Base-by-base conservation (phyloP, 2,888 invertebrate genomes). In the Coenonympha arcania region DNA sequence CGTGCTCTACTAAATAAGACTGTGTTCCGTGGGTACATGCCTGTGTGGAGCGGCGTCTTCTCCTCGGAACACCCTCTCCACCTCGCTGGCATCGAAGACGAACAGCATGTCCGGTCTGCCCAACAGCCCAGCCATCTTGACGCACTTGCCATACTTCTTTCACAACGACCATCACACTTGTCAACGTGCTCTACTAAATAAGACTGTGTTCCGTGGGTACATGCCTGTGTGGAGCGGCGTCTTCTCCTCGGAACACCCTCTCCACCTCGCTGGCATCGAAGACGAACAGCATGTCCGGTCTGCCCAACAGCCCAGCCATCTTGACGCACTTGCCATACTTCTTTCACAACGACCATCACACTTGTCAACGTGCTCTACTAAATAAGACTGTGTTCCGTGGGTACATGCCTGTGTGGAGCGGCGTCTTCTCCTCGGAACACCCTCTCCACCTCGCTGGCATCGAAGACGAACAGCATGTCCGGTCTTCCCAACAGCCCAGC, bases 41-140 rank as follows among this genome's bases (percentile, higher is more conserved):
- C 87, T 77, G 57, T 90, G 89, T 0, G 92, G 92, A 64, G 91
- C 86, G 1, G 76, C 76, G 57, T 92, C 92, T 70, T 92, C 92
- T 18, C 89, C 88, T 9, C 92, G 74, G 61, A 91, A 92, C 0
- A 16, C 89, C 46, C 89, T 82, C 64, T 92, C 91, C 9, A 92
- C 91, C 64, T 91, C 91, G 19, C 89, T 85, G 0, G 92, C 90
- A 61, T 92, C 91, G 64, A 91, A 92, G 0, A 92, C 79, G 63
- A 92, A 92, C 26, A 92, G 80, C 90, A 92, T 91, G 59, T 92
- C 92, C 0, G 92, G 92, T 50, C 92, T 77, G 2, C 92, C 92
- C 0, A 92, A 70, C 2, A 92, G 74, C 0, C 91, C 91, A 0
- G 88, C 89, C 57, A 92, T 79, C 68, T 91, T 91, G 2, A 92